A percentile compares a stretch with the other conserved stretches of the same genome.
phyloP scores from a whole-genome alignment of 2,888 invertebrate genomes.

The Calephelis perditalis region DNA sequence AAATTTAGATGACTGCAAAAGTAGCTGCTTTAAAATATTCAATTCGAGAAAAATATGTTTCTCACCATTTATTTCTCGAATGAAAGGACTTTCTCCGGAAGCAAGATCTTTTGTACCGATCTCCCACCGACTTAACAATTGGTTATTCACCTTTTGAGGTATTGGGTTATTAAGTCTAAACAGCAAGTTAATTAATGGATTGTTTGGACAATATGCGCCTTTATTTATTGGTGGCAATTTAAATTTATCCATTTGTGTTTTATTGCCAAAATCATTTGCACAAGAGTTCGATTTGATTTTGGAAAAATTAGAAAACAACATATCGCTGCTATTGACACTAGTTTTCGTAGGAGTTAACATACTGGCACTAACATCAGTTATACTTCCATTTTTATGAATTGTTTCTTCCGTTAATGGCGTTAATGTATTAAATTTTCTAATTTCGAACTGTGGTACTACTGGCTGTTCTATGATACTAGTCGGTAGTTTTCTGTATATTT shows the following conservation, averaged over 20 bases:
- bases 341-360: conserved; percentile 26
- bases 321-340: conserved; percentile 1
- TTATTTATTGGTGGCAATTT: conserved; percentile 58
- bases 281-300: conserved; percentile 42
- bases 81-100: conserved; percentile 52
- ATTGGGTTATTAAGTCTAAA: conserved; percentile 41
- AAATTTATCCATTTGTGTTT: conserved; percentile 35
- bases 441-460: conserved; percentile 31
- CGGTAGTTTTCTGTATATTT: conserved; percentile 50
- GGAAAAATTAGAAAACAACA: conserved; percentile 1
- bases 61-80: conserved; percentile 47
- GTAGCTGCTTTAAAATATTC: neutral
- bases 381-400: conserved; percentile 42
- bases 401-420: conserved; percentile 66
- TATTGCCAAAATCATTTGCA: conserved; percentile 24
- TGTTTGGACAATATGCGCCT: conserved; percentile 40
- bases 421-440: conserved; percentile 40
- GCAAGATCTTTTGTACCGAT: conserved; percentile 45
- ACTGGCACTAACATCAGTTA: conserved; percentile 42
- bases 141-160: conserved; percentile 35
- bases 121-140: conserved; percentile 45
- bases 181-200: conserved; percentile 47
- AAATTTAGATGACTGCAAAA: neutral
- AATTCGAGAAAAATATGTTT: neutral
- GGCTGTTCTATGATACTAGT: conserved; percentile 18